Percentiles rank a stretch among this genome's conserved stretches.
phyloP scores from a whole-genome alignment of 2,888 invertebrate genomes.

The Eretmocerus hayati region DNA sequence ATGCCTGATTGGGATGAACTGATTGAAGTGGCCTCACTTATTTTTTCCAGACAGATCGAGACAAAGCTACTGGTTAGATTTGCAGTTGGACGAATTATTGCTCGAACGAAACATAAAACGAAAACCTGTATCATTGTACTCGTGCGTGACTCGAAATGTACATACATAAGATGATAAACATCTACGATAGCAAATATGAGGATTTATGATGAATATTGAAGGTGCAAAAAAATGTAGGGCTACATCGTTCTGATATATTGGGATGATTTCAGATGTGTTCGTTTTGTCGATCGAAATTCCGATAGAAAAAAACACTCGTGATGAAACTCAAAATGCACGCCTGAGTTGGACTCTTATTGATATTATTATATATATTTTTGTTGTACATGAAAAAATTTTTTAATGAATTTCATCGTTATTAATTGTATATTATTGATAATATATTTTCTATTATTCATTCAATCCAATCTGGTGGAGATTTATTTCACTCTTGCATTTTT shows the following conservation, averaged over 20 bases:
- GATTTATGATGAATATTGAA: slow-evolving; percentile 4
- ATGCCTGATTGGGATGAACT: no score
- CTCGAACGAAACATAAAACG: no score
- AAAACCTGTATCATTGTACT: not conserved
- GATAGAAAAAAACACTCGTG: slow-evolving; percentile 7
- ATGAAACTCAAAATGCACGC: slow-evolving; percentile 11
- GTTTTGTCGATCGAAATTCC: slow-evolving; percentile 14
- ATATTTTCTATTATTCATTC: slow-evolving; percentile 23
- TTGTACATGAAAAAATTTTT: slow-evolving; percentile 15
- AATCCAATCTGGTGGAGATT: slow-evolving; percentile 10
- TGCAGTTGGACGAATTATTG: no score
- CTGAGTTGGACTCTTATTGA: slow-evolving; percentile 11
- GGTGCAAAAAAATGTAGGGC: no score
- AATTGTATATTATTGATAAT: slow-evolving; percentile 21
- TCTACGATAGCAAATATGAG: slow-evolving; percentile 1
- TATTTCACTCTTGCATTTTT: slow-evolving; percentile 15
- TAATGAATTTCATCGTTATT: slow-evolving; percentile 16
- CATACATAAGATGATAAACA: not conserved
- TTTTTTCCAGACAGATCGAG: no score
- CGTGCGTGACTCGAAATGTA: not conserved
- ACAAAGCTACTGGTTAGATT: no score
- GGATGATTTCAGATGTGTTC: slow-evolving; percentile 13
- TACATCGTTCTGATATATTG: no score
- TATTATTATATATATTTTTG: slow-evolving; percentile 9
- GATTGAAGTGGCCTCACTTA: no score